These are phyloP conservation scores for Colinus virginianus DNA, from an alignment of 2,113 vertebrate species.

Conservation along the genomic window DNA sequence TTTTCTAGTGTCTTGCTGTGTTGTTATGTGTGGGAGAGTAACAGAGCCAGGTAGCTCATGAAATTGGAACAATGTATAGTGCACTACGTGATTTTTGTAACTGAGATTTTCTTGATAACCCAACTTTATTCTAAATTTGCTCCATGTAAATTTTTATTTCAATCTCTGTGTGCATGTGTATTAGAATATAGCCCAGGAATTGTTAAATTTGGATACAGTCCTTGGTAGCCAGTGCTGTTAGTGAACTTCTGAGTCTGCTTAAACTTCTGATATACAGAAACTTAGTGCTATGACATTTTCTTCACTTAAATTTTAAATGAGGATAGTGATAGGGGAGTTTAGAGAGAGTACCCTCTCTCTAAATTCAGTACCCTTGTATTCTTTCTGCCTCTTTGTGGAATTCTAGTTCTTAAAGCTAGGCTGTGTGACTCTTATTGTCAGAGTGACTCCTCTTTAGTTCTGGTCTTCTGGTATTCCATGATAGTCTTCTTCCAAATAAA, in stretches of 20 bases:
- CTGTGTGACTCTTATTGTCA: background rate
- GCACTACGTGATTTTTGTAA: background rate
- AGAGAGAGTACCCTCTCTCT: background rate
- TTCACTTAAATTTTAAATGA: background rate
- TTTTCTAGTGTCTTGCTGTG: background rate
- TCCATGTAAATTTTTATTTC: background rate
- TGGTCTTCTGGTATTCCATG: background rate
- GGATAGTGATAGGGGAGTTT: background rate
- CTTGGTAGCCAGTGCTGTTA: background rate
- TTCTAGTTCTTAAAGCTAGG: background rate
- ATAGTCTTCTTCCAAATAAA: background rate
- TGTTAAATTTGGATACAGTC: background rate
- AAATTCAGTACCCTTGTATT: background rate
- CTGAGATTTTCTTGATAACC: background rate
- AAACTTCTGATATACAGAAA: background rate
- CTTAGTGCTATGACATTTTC: background rate
- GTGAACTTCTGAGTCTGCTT: background rate
- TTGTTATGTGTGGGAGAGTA: background rate
- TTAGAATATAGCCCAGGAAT: background rate
- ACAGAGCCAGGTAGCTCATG: background rate
- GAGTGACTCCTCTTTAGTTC: background rate
- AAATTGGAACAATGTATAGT: background rate
- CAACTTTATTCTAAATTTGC: background rate
- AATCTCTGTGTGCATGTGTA: background rate
- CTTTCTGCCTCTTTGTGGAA: constrained; percentile 15